Percentiles rank a stretch among this genome's conserved stretches.
These are phyloP conservation scores for Onchidella celtica DNA, from an alignment of 2,888 invertebrate genomes.

Conservation along the genomic window DNA sequence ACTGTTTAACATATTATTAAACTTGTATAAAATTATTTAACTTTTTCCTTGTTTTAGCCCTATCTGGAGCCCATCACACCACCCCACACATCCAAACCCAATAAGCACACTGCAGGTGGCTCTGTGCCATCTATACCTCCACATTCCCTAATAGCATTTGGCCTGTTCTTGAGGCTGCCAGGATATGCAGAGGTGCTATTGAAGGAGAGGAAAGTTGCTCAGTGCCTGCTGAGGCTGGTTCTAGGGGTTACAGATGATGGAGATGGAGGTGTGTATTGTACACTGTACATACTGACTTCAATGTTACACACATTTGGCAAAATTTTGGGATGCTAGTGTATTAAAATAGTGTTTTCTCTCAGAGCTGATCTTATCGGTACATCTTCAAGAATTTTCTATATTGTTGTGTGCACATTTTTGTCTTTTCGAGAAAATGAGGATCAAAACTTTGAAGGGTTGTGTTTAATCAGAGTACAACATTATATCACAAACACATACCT, in stretches of 20 bases:
- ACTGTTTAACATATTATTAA: no score
- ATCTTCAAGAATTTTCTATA: no score
- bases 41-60: slow-evolving; percentile 39
- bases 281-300: no score
- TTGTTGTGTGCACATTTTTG: no score
- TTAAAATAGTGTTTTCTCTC: neutral
- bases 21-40: no score
- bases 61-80: slow-evolving; percentile 67
- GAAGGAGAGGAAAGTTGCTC: slow-evolving; percentile 89
- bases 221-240: slow-evolving; percentile 91
- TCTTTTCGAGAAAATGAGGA: no score
- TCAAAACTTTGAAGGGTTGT: no score
- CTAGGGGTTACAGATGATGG: slow-evolving; percentile 95
- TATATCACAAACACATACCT: no score
- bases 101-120: slow-evolving; percentile 66
- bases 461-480: no score
- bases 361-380: no score
- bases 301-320: no score
- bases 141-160: slow-evolving; percentile 94
- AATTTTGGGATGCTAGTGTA: no score
- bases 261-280: slow-evolving; percentile 88
- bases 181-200: slow-evolving; percentile 94
- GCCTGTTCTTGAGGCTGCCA: slow-evolving; percentile 92
- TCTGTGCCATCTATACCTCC: slow-evolving; percentile 84
- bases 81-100: slow-evolving; percentile 60